phyloP scores from a whole-genome alignment of 2,113 vertebrate species.

The Tragulus kanchil region DNA sequence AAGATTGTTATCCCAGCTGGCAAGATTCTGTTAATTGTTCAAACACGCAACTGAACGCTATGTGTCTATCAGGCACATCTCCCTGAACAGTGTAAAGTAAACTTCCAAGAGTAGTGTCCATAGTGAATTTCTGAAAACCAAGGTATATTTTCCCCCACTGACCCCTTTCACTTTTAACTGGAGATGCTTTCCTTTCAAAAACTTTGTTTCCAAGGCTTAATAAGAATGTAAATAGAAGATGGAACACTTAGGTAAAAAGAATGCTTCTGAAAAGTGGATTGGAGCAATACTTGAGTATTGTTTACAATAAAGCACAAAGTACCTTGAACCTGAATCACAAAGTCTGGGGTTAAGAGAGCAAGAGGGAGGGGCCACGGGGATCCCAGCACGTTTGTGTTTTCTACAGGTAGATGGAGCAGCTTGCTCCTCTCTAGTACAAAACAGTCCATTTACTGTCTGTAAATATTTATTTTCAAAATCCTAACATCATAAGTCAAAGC shows the following conservation, averaged over 20 bases:
- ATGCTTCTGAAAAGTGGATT: not conserved
- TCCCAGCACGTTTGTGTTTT: not conserved
- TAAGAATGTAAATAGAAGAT: constrained; percentile 33
- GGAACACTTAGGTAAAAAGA: not conserved
- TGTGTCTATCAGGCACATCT: not conserved
- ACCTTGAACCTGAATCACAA: not conserved
- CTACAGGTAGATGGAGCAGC: not conserved
- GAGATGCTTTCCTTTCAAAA: constrained; percentile 34
- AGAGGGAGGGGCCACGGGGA: not conserved
- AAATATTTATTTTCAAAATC: constrained; percentile 62
- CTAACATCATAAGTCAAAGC: constrained; percentile 42
- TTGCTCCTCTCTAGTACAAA: not conserved
- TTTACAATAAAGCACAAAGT: not conserved
- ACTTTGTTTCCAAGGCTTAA: constrained; percentile 13
- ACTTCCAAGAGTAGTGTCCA: not conserved
- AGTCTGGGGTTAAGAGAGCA: not conserved
- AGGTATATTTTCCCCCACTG: not conserved
- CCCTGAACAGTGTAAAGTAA: not conserved
- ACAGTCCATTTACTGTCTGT: not conserved
- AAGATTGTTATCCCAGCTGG: not conserved
- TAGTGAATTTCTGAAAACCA: constrained; percentile 11
- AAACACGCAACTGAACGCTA: not conserved
- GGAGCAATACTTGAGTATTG: not conserved
- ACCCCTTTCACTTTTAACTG: not conserved
- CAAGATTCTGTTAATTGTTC: not conserved